phyloP scores from a whole-genome alignment of 2,113 vertebrate genomes.

The Brachyistius frenatus region DNA sequence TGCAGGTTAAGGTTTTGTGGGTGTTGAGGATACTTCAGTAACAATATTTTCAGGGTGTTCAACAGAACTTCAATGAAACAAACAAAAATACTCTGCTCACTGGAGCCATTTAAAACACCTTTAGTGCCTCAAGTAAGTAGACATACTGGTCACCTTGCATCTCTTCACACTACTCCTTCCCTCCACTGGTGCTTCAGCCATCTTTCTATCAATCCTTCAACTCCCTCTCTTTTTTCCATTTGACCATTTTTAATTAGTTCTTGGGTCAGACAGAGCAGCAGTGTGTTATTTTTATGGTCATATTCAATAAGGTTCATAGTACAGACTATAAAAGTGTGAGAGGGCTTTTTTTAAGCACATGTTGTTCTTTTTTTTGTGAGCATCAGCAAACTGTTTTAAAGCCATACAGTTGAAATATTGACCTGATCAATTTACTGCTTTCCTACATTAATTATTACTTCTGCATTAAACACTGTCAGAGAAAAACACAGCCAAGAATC shows the following conservation, averaged over 20 bases:
- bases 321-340: background rate
- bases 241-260: background rate
- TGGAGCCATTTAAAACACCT: slow-evolving; percentile 19
- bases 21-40: too few species aligned
- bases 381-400: background rate
- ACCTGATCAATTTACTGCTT: too few species aligned
- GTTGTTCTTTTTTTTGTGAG: background rate
- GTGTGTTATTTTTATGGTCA: slow-evolving; percentile 16
- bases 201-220: slow-evolving; percentile 4
- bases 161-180: slow-evolving; percentile 9
- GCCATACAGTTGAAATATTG: background rate
- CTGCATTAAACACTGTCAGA: too few species aligned
- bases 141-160: slow-evolving; percentile 21
- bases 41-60: too few species aligned
- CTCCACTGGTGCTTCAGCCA: background rate
- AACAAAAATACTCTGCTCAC: background rate
- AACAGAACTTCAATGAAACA: background rate
- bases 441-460: too few species aligned
- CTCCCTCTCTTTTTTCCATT: background rate
- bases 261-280: background rate
- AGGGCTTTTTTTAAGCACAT: background rate
- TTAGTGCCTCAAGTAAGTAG: background rate
- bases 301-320: background rate
- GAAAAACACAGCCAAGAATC: too few species aligned
- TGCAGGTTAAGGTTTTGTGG: background rate